Base-by-base conservation (phyloP, 2,797 vertebrate genomes). In the Diplodus puntazzo region DNA sequence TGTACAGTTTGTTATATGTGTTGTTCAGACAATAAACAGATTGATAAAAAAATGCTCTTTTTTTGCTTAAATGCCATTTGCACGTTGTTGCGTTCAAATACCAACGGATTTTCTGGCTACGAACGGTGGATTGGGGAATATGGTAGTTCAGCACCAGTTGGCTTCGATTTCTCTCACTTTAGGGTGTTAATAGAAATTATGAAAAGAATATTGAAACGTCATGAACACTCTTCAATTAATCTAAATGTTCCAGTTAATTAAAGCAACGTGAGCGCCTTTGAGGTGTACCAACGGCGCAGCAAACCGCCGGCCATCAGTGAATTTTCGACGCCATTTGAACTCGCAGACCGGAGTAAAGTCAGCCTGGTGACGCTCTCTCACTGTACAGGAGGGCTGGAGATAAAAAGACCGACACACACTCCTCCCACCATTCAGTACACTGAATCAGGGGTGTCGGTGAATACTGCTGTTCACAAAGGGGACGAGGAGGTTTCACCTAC, bases 341-440 rank as follows among this genome's bases (percentile, higher is more conserved):
- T 69, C 70, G 25, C 62, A 9, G 42, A 10, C 5, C 50, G 65
- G 65, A 70, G 79, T 81, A 79, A 79, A 87, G 73, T 86, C 75
- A 80, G 75, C 63, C n/a, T 12, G 48, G 84, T 87, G 87, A 87
- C 88, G 82, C 83, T 77, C 60, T 57, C 65, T 66, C 61, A 42
- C 80, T 30, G 83, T 75, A 53, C 61, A 23, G 48, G 57, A 71
- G 72, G 69, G 74, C 80, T 49, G 75, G 55, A 72, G 78, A 89
- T 88, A 84, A 88, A 88, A 77, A 9, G 54, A 71, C 48, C 70
- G 16, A 78, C 77, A 58, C 75, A 77, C 73, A 73, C 91, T 89
- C 91, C 92, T 77, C 92, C 91, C 86, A 79, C 83, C 39, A 16
- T 48, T 72, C 72, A 84, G 30, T 78, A 25, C 64, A 63, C 66